Evolutionary conservation across 2,797 vertebrate genomes (phyloP), one percentile per base, ranked within the genome.

Genomic region (Decapterus maruadsi): DNA sequence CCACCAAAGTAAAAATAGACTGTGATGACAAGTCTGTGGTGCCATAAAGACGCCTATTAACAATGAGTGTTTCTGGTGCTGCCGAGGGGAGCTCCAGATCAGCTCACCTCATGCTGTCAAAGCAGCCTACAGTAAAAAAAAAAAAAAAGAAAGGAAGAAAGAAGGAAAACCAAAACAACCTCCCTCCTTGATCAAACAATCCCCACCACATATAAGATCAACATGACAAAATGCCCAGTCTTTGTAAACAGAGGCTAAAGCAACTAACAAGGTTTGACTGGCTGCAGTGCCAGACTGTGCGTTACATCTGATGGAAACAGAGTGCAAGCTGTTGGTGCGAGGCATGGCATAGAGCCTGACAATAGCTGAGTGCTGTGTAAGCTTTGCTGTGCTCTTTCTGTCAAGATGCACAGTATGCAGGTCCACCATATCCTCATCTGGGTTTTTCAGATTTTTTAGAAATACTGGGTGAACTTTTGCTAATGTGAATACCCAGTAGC

Each of bases 1-100:
- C 85, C 88, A 80, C 88, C 89, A 84, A 90, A 89, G 88, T 91
- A 89, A 92, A 93, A 93, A 93, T 91, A 92, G 93, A 89, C 90
- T 80, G 78, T 76, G 86, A 89, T 92, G 92, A 93, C 90, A 92
- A 88, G 85, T 84, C 75, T 72, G 81, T 59, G 67, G 83, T 83
- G 87, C 82, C 87, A 80, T 90, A 85, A 93, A 88, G 75, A 89
- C 64, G 38, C 75, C 85, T 81, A 87, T 93, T 94, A 92, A 90
- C 89, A 89, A 88, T 87, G 87, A 89, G 77, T 81, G 88, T 88
- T 87, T 85, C 72, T 89, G 68, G 55, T 73, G 85, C 75, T 84
- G 87, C 85, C 6, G 65, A 61, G 69, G 71, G 80, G 51, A 65
- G 69, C 77, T 82, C 73, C 55, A 72, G 69, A 77, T 77, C 63